A percentile compares a stretch with the other conserved stretches of the same genome.
These are phyloP conservation scores for Phymorhynchus buccinoides DNA, from an alignment of 1,140 invertebrate genomes.

Conservation along the genomic window DNA sequence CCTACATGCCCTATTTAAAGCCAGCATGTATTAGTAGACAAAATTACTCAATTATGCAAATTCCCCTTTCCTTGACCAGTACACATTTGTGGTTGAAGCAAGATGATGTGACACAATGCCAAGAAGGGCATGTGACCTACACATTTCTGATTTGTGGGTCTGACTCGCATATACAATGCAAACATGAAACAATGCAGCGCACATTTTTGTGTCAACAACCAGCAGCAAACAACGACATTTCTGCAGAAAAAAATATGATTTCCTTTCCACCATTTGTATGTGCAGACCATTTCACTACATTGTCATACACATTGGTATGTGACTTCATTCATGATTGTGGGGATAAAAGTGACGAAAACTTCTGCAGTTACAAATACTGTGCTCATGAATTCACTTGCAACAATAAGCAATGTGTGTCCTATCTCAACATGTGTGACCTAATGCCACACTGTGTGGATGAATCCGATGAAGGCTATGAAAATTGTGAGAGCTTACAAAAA, in stretches of 20 bases:
- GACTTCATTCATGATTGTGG: slow-evolving; percentile 7
- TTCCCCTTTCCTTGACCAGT: too few relatives aligned
- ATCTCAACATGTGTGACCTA: neutral
- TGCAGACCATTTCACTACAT: neutral
- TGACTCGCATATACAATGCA: neutral
- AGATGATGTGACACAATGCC: neutral
- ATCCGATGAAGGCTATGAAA: neutral
- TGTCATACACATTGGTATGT: slow-evolving; percentile 12
- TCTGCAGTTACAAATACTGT: neutral
- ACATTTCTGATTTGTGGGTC: neutral
- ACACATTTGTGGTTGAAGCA: neutral
- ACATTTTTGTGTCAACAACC: neutral
- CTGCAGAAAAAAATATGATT: neutral
- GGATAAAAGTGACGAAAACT: neutral
- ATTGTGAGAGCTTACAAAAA: neutral
- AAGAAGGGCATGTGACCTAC: neutral
- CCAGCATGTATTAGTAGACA: too few relatives aligned
- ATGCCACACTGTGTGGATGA: slow-evolving; percentile 5
- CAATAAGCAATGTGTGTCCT: neutral
- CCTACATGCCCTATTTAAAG: too few relatives aligned
- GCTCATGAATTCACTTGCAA: neutral
- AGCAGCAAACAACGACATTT: neutral
- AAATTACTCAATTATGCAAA: too few relatives aligned
- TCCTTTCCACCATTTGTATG: neutral
- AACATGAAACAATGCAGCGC: neutral